Evolutionary conservation across 35 echinoderm and acorn worm genomes (phyloP).

Genomic region (Ophioderma brevispina): DNA sequence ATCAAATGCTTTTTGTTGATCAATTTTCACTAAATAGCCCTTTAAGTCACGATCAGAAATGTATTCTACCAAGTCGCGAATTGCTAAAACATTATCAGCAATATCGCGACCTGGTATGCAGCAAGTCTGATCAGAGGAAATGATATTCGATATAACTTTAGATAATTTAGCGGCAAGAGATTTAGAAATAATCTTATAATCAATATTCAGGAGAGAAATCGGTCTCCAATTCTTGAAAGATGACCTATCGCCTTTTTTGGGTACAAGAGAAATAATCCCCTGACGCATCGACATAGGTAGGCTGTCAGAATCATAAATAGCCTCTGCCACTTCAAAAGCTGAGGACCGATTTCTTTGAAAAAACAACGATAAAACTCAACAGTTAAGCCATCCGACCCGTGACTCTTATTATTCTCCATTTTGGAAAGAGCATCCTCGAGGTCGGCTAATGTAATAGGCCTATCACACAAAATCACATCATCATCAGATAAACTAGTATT

Average conservation of each 20-base stretch:
- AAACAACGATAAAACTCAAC: background rate
- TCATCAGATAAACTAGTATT: background rate
- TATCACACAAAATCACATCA: background rate
- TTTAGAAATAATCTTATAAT: background rate
- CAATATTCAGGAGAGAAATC: background rate
- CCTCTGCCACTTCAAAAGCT: background rate
- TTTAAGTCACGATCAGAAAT: background rate
- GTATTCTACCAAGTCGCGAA: slow-evolving; percentile 50
- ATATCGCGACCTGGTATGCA: slow-evolving; percentile 57
- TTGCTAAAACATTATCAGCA: slow-evolving; percentile 48
- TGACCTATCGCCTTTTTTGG: background rate
- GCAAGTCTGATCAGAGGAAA: slow-evolving; percentile 56
- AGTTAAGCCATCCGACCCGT: background rate
- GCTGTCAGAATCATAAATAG: background rate
- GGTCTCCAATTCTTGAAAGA: background rate
- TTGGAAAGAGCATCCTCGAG: background rate
- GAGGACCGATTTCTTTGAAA: background rate
- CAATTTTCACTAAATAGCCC: slow-evolving; percentile 33
- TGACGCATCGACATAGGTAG: background rate
- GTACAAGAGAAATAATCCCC: background rate
- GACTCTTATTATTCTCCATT: background rate
- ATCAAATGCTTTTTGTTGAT: slow-evolving; percentile 68
- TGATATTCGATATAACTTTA: slow-evolving; percentile 29
- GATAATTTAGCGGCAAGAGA: background rate
- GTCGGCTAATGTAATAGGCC: background rate